These are phyloP conservation scores for Podocnemis expansa DNA, from an alignment of 2,113 vertebrate species.

Conservation along the genomic window DNA sequence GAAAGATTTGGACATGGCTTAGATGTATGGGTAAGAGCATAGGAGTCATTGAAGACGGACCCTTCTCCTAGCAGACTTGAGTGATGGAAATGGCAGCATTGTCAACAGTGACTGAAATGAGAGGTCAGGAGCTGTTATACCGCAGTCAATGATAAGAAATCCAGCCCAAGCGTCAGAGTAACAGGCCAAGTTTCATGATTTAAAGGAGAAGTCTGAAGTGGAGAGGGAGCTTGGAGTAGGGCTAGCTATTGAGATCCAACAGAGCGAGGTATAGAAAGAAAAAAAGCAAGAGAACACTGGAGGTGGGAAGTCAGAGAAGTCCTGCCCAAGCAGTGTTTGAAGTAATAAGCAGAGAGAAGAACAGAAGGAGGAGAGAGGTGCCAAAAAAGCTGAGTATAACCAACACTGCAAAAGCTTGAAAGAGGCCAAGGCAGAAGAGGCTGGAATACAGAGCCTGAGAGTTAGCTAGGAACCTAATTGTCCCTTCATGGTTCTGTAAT, in stretches of 20 bases:
- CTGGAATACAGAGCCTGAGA: background rate
- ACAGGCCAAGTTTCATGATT: background rate
- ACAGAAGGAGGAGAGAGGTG: background rate
- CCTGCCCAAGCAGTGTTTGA: background rate
- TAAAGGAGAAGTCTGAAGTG: background rate
- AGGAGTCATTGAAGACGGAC: background rate
- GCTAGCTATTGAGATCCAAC: background rate
- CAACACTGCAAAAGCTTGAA: background rate
- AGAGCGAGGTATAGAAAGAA: background rate
- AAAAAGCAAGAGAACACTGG: background rate
- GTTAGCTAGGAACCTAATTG: background rate
- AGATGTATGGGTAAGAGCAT: too few relatives aligned
- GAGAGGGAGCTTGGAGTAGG: background rate
- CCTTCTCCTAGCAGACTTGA: background rate
- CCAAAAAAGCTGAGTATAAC: background rate
- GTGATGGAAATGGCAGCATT: background rate
- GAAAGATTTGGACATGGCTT: background rate
- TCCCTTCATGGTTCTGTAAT: background rate
- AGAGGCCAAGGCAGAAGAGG: background rate
- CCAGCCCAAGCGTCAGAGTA: background rate
- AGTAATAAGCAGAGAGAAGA: background rate
- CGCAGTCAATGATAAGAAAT: background rate
- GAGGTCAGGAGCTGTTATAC: background rate
- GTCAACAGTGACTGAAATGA: background rate
- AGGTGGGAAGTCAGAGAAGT: background rate